Percentiles rank a stretch among this genome's conserved stretches.
These are phyloP conservation scores for Parnassius apollo DNA, from an alignment of 2,888 invertebrate genomes.

Conservation along the genomic window DNA sequence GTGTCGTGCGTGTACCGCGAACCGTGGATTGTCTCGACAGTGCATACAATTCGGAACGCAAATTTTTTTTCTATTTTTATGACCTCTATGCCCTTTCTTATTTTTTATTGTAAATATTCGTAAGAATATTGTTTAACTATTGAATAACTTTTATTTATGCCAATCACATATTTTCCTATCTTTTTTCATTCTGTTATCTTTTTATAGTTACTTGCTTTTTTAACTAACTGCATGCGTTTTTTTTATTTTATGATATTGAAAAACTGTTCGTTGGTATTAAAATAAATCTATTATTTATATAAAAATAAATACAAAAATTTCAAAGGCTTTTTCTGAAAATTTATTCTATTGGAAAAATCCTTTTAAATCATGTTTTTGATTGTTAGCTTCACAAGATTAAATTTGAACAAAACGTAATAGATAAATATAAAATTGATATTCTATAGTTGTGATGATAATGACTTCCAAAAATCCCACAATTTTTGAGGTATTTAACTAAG, in stretches of 20 bases:
- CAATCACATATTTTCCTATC: constrained; percentile 73
- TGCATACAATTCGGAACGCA: constrained; percentile 63
- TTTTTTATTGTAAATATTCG: constrained; percentile 64
- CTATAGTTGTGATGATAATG: no score
- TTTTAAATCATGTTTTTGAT: no score
- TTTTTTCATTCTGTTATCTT: constrained; percentile 50
- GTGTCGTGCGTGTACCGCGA: constrained; percentile 72
- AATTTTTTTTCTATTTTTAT: constrained; percentile 48
- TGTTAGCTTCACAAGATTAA: no score
- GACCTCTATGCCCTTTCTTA: constrained; percentile 35
- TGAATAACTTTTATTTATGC: constrained; percentile 67
- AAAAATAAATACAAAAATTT: no score
- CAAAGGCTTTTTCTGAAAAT: no score
- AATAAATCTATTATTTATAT: no score
- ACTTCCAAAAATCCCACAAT: constrained; percentile 23
- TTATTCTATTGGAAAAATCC: no score
- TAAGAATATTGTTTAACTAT: constrained; percentile 53
- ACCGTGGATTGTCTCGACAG: constrained; percentile 56
- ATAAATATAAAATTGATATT: no score
- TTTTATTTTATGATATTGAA: constrained; percentile 23
- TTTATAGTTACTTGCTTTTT: constrained; percentile 62
- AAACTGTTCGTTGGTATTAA: not conserved
- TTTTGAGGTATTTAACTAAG: not conserved
- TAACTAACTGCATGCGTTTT: constrained; percentile 28
- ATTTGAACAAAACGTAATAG: no score